These are phyloP conservation scores for Saccostrea echinata DNA, from an alignment of 1,140 invertebrate species.

Conservation along the genomic window DNA sequence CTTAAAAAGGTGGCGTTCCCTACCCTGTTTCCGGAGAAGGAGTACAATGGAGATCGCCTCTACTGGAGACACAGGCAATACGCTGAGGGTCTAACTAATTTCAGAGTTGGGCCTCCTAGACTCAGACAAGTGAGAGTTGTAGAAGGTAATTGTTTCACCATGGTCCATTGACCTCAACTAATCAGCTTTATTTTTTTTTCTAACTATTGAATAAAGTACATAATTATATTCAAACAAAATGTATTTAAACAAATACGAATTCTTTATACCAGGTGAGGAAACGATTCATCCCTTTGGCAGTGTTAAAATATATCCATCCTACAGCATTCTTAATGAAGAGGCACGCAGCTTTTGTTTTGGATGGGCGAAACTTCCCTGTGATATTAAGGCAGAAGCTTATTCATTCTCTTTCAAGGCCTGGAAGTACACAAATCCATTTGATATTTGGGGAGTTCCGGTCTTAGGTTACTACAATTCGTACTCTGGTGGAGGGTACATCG, in stretches of 20 bases:
- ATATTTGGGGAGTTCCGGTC: slow-evolving; percentile 67
- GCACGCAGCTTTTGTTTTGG: slow-evolving; percentile 61
- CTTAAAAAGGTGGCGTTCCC: slow-evolving; percentile 60
- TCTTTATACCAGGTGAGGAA: slow-evolving; percentile 40
- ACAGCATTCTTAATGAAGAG: slow-evolving; percentile 60
- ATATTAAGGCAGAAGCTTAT: slow-evolving; percentile 48
- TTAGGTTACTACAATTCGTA: slow-evolving; percentile 65
- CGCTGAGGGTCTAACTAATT: slow-evolving; percentile 56
- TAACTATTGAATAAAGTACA: not conserved
- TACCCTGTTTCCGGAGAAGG: slow-evolving; percentile 62
- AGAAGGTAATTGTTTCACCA: slow-evolving; percentile 54
- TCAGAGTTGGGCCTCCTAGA: slow-evolving; percentile 68
- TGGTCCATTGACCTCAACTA: not conserved
- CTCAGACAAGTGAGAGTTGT: slow-evolving; percentile 64
- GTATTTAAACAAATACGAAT: not conserved
- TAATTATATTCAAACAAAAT: not conserved
- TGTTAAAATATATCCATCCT: slow-evolving; percentile 50
- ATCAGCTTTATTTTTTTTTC: not conserved
- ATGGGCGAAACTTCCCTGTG: slow-evolving; percentile 61
- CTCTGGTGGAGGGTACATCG: slow-evolving; percentile 69
- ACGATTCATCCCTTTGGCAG: slow-evolving; percentile 49
- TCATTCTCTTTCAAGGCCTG: slow-evolving; percentile 64
- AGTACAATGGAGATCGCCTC: slow-evolving; percentile 59
- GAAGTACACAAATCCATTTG: slow-evolving; percentile 62
- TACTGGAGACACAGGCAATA: slow-evolving; percentile 64